Conservation (phyloP, 2,797 vertebrate genomes). For the Gambelia wislizenii region DNA sequence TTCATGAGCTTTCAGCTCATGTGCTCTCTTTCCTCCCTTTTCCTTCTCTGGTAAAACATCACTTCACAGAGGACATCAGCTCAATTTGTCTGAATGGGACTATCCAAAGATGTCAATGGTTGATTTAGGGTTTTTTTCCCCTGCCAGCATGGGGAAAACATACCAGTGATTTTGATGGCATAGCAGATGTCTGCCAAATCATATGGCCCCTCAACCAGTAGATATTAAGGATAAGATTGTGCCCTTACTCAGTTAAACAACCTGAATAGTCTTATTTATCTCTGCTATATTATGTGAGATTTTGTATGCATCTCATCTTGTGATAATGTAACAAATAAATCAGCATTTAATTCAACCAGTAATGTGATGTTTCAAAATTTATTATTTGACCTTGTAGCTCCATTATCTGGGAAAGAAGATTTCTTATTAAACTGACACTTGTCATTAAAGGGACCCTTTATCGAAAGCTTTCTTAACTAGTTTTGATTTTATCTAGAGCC, state of each 20-base stretch:
- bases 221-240: neutral
- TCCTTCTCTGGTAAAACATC: neutral
- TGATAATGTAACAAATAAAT: conserved; percentile 52
- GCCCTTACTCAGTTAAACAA: neutral
- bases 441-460: conserved; percentile 34
- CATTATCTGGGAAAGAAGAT: conserved; percentile 39
- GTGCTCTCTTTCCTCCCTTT: neutral
- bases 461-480: conserved; percentile 50
- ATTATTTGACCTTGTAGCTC: conserved; percentile 53
- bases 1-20: neutral
- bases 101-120: neutral
- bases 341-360: conserved; percentile 53
- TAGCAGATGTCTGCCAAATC: neutral
- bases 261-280: conserved; percentile 45
- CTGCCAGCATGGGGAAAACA: neutral
- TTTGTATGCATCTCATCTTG: conserved; percentile 46
- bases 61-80: neutral
- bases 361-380: conserved; percentile 47
- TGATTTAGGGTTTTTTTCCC: neutral
- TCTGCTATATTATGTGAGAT: neutral
- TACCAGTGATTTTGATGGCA: neutral
- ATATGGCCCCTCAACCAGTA: neutral
- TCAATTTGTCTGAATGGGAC: no score
- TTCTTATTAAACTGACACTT: conserved; percentile 49
- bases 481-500: conserved; percentile 33